phyloP scores from a whole-genome alignment of 2,113 vertebrate genomes.

The Malurus melanocephalus region DNA sequence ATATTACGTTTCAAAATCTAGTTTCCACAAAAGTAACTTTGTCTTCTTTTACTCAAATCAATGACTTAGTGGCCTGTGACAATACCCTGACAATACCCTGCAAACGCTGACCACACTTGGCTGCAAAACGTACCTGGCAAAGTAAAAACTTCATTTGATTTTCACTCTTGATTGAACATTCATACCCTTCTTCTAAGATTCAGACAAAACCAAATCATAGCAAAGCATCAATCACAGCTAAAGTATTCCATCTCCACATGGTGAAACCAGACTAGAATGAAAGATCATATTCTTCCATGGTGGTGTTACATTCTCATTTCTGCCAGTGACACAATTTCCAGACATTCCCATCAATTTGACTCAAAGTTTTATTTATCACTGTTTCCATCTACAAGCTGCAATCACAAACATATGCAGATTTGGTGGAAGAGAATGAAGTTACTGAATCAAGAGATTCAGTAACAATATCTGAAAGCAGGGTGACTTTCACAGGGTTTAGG shows the following conservation, averaged over 20 bases:
- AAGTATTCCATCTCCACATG: not conserved
- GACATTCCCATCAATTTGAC: not conserved
- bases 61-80: not conserved
- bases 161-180: not conserved
- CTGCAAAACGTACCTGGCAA: not conserved
- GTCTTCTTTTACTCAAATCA: not conserved
- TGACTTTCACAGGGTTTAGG: not conserved
- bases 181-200: not conserved
- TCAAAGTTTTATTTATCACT: not conserved
- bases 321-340: not conserved
- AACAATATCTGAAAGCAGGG: not conserved
- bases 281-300: not conserved
- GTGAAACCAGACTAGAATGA: not conserved
- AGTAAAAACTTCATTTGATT: not conserved
- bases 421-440: not conserved
- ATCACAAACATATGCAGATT: not conserved
- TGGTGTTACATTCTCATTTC: not conserved
- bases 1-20: not conserved
- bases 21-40: not conserved
- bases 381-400: not conserved
- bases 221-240: not conserved
- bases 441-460: not conserved
- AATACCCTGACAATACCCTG: not conserved
- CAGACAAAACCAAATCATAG: not conserved
- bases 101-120: fast-evolving